phyloP scores from a whole-genome alignment of 2,113 vertebrate species.

The Scomber scombrus region DNA sequence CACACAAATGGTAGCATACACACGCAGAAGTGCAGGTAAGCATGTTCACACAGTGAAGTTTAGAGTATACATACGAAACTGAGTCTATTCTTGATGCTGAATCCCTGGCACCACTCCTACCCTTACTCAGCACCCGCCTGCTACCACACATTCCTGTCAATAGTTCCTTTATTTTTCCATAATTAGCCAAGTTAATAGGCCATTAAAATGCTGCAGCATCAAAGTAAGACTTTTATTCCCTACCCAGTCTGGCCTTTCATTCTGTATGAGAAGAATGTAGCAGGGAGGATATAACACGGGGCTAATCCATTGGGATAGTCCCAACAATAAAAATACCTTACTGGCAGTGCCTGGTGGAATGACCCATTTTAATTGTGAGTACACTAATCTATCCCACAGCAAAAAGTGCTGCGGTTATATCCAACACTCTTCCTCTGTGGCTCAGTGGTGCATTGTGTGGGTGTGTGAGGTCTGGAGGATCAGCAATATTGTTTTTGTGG shows the following conservation, averaged over 20 bases:
- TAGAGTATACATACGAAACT: conserved; percentile 1
- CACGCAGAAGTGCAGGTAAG: neutral
- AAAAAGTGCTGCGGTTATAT: conserved; percentile 72
- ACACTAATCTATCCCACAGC: conserved; percentile 72
- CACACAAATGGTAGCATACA: conserved; percentile 10
- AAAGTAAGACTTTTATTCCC: conserved; percentile 56
- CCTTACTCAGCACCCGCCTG: conserved; percentile 32
- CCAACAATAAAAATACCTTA: conserved; percentile 80
- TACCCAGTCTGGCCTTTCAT: conserved; percentile 38
- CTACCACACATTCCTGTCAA: conserved; percentile 30
- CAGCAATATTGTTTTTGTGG: conserved; percentile 80
- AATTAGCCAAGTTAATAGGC: conserved; percentile 61
- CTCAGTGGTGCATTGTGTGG: conserved; percentile 76
- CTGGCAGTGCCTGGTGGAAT: conserved; percentile 64
- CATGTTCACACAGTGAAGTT: neutral
- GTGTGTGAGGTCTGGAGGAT: conserved; percentile 72
- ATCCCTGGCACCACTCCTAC: neutral
- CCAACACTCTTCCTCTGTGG: conserved; percentile 70
- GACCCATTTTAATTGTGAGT: conserved; percentile 80
- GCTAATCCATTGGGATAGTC: conserved; percentile 75
- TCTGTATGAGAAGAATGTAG: conserved; percentile 54
- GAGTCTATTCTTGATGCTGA: conserved; percentile 13
- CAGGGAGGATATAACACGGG: conserved; percentile 46
- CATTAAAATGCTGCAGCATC: conserved; percentile 50
- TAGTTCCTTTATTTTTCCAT: conserved; percentile 31